A percentile compares a stretch with the other conserved stretches of the same genome.
phyloP scores from a whole-genome alignment of 2,113 vertebrate genomes.

The Octodon degus region DNA sequence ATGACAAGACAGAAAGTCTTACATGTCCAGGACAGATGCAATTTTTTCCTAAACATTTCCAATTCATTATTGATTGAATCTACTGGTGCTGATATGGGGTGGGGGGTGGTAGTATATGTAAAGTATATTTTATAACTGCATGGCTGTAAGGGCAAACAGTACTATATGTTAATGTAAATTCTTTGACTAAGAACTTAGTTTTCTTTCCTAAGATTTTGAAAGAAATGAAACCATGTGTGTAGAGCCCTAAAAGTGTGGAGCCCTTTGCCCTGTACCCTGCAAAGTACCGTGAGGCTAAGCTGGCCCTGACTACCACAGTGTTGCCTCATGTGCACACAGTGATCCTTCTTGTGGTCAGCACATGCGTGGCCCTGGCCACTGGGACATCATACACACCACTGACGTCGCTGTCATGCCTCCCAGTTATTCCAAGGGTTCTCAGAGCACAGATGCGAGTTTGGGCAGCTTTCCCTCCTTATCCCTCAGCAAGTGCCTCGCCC shows the following conservation, averaged over 20 bases:
- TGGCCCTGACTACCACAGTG: background rate
- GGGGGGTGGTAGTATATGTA: background rate
- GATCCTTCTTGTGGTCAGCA: background rate
- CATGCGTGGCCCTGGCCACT: background rate
- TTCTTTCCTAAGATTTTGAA: constrained; percentile 38
- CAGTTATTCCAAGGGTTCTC: accelerated
- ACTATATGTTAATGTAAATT: background rate
- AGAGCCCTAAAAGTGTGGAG: background rate
- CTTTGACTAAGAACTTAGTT: background rate
- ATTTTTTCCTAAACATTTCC: background rate
- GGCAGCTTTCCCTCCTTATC: background rate
- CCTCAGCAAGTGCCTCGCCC: background rate
- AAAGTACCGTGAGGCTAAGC: too few relatives aligned
- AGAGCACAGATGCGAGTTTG: background rate
- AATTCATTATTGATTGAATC: background rate
- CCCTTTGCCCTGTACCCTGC: background rate
- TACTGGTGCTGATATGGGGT: background rate
- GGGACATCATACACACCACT: too few relatives aligned
- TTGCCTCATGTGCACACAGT: accelerated
- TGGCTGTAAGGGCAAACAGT: background rate
- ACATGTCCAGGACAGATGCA: background rate
- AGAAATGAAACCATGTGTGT: background rate
- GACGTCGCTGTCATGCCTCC: accelerated
- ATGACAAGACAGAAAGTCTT: background rate
- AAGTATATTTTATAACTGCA: background rate